phyloP scores from a whole-genome alignment of 2,797 vertebrate genomes.

The Ambastaia sidthimunki region DNA sequence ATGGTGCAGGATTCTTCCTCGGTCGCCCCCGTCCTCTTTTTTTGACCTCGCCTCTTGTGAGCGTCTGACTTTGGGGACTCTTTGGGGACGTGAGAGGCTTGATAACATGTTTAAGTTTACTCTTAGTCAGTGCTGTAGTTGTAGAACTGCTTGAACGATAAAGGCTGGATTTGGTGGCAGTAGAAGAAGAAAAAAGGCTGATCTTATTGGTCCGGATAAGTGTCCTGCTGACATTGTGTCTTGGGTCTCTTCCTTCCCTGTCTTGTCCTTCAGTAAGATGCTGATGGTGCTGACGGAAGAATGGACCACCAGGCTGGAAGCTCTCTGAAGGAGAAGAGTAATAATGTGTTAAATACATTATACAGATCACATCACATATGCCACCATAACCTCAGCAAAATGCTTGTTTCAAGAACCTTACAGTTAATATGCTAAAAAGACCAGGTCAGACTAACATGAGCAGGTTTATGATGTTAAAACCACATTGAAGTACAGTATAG shows the following conservation, averaged over 20 bases:
- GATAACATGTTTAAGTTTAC: conserved; percentile 83
- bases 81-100: conserved; percentile 81
- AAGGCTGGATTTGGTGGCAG: conserved; percentile 14
- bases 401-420: neutral
- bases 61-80: conserved; percentile 79
- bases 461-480: neutral
- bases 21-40: conserved; percentile 92
- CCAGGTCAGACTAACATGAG: neutral
- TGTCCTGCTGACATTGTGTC: conserved; percentile 29
- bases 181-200: conserved; percentile 5
- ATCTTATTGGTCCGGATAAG: conserved; percentile 22
- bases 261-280: conserved; percentile 20
- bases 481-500: neutral
- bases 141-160: conserved; percentile 5
- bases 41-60: conserved; percentile 83
- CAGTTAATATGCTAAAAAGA: neutral
- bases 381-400: neutral
- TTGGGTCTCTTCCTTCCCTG: conserved; percentile 14
- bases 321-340: conserved; percentile 25
- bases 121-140: conserved; percentile 73
- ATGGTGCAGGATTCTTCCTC: conserved; percentile 80
- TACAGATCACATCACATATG: neutral
- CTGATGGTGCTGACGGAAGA: conserved; percentile 12
- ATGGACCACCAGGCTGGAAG: conserved; percentile 7
- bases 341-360: neutral